These are phyloP conservation scores for Cetonia aurata DNA, from an alignment of 2,888 invertebrate genomes.

Conservation along the genomic window DNA sequence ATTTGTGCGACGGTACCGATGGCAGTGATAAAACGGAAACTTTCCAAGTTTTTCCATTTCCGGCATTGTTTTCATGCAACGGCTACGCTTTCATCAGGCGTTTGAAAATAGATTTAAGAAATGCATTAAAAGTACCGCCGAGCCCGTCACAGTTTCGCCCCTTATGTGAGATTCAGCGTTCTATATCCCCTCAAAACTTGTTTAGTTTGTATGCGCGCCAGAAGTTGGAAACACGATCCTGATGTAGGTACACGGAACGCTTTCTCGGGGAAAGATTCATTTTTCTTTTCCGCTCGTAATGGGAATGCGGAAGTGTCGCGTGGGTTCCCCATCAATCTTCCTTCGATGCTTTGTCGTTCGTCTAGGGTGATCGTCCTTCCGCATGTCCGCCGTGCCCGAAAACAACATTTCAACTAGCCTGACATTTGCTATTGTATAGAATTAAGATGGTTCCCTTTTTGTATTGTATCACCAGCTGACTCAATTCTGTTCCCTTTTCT, in stretches of 20 bases:
- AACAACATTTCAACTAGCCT: constrained; percentile 38
- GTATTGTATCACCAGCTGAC: neutral
- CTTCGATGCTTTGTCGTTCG: constrained; percentile 39
- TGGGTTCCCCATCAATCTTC: constrained; percentile 41
- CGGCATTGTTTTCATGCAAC: constrained; percentile 3
- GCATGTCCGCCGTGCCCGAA: constrained; percentile 15
- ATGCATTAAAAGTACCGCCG: constrained; percentile 35
- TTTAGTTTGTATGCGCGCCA: constrained; percentile 40
- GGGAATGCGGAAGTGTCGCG: constrained; percentile 30
- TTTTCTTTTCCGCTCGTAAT: constrained; percentile 41
- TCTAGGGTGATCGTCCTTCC: constrained; percentile 21
- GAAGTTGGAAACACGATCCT: constrained; percentile 33
- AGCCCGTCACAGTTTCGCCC: neutral
- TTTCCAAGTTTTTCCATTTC: constrained; percentile 1
- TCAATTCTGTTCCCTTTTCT: too few species aligned
- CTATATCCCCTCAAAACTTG: constrained; percentile 35
- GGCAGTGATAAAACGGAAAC: constrained; percentile 1
- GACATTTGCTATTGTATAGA: constrained; percentile 28
- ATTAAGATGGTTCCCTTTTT: constrained; percentile 15
- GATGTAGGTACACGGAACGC: constrained; percentile 14
- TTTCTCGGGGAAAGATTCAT: constrained; percentile 34
- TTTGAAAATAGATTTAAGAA: constrained; percentile 31
- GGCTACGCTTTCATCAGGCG: constrained; percentile 28
- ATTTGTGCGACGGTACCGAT: neutral
- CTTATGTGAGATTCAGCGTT: neutral